Conservation (phyloP, 2,113 vertebrate species). For the Trichechus manatus region DNA sequence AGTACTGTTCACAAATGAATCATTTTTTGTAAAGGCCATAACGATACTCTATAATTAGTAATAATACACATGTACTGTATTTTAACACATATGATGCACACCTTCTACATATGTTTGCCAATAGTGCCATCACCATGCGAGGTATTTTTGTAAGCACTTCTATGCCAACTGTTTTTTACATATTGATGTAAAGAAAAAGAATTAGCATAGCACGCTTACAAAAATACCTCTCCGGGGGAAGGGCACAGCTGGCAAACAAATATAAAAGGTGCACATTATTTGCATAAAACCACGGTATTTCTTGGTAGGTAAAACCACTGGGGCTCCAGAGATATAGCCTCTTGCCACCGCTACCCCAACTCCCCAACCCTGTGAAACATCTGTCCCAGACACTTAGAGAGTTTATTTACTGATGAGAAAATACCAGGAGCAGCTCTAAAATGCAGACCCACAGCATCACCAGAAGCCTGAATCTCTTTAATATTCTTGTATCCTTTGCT, state of each 20-base stretch:
- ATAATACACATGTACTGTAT: neutral
- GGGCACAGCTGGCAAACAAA: too few relatives aligned
- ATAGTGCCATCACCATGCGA: too few relatives aligned
- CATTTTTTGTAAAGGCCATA: neutral
- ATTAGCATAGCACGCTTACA: too few relatives aligned
- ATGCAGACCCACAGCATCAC: neutral
- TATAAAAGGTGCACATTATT: too few relatives aligned
- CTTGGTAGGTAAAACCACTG: neutral
- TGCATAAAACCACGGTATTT: too few relatives aligned
- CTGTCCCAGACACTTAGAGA: neutral
- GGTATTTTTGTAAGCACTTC: too few relatives aligned
- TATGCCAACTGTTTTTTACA: too few relatives aligned
- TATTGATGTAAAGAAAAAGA: too few relatives aligned
- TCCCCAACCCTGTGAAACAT: neutral
- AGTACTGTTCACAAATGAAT: neutral
- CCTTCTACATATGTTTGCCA: too few relatives aligned
- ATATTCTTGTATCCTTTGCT: neutral
- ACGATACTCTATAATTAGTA: neutral
- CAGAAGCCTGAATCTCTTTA: neutral
- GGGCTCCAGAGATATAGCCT: accelerated
- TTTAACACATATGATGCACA: too few relatives aligned
- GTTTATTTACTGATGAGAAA: neutral
- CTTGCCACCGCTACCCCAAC: too few relatives aligned
- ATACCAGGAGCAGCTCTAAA: neutral
- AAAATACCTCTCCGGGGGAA: too few relatives aligned